A percentile compares a stretch with the other conserved stretches of the same genome.
These are phyloP conservation scores for Styela plicata DNA, from an alignment of 23 tunicate species.

Conservation along the genomic window DNA sequence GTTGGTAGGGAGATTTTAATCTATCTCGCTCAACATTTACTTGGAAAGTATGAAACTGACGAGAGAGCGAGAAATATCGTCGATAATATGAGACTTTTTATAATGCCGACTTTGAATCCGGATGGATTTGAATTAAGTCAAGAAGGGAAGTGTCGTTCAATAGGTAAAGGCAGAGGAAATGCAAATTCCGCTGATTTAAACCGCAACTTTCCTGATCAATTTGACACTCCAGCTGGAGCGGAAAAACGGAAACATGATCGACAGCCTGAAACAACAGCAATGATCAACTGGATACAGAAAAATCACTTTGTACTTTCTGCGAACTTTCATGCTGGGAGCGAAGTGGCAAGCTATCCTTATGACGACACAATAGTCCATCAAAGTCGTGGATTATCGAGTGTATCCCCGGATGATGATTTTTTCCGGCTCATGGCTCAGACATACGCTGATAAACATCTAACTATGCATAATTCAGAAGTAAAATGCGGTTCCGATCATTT, in stretches of 20 bases:
- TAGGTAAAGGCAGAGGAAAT: constrained; percentile 42
- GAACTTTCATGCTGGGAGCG: constrained; percentile 92
- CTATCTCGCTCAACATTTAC: constrained; percentile 63
- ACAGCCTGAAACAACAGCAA: constrained; percentile 71
- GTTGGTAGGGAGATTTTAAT: constrained; percentile 66
- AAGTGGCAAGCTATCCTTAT: constrained; percentile 84
- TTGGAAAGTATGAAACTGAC: constrained; percentile 42
- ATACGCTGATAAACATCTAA: constrained; percentile 71
- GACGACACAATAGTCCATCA: constrained; percentile 40
- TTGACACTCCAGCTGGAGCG: constrained; percentile 17
- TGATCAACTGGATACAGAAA: constrained; percentile 82
- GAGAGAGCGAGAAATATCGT: constrained; percentile 22
- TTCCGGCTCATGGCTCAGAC: constrained; percentile 73
- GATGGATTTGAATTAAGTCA: constrained; percentile 81
- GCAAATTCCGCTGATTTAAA: constrained; percentile 60
- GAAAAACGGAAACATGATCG: not conserved
- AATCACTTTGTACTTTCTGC: constrained; percentile 74
- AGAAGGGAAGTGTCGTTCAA: constrained; percentile 55
- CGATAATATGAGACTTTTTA: constrained; percentile 38
- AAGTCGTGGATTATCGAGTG: constrained; percentile 41
- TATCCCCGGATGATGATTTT: constrained; percentile 75
- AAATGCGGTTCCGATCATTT: constrained; percentile 58
- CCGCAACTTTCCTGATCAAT: constrained; percentile 94
- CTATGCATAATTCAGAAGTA: constrained; percentile 47
- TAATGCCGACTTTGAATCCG: constrained; percentile 89